Evolutionary conservation across 2,888 invertebrate genomes (phyloP), one percentile per base, ranked within the genome.

Genomic region (Drosophila fulvimacula): DNA sequence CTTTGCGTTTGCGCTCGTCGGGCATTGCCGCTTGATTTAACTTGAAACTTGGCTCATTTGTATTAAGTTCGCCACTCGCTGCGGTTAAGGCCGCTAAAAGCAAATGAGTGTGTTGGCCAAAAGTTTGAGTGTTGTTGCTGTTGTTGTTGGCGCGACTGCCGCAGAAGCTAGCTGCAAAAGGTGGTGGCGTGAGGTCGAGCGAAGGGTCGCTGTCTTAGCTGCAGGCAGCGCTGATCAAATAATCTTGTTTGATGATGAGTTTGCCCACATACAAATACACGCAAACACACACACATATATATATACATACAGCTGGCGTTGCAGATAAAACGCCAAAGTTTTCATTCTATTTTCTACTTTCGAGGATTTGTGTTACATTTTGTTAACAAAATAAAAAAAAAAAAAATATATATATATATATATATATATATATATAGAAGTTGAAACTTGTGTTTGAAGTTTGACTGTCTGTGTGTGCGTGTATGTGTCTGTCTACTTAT

Each of bases 211-310:
- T 80, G 83, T 65, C 61, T 72, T 72, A 53, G 72, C 78, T 73
- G 61, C 69, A 63, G 70, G 79, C 76, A 76, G 60, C 75, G 69
- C 79, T 79, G 85, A 89, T 89, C 89, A 89, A 85, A 89, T 85
- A 89, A 85, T 85, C 89, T 89, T 80, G 84, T 85, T 85, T 87
- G 85, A 84, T 81, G 84, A 84, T 89, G 87, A 84, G 87, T 88
- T 84, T 84, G 41, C 71, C 79, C 70, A 69, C 76, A 73, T 59
- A 80, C 64, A 73, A 64, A 71, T 57, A 72, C 61, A 65, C 38
- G 60, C 62, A 55, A 42, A 59, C 64, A 49, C 52, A 44, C 32
- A 11, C 42, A 52, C 51, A 48, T 48, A 49, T 49, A 65, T 48
- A 63, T 49, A 63, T 49, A 58, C 34, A 17, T 53, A 61, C 79